Base-by-base conservation (phyloP, 2,113 vertebrate genomes). In the Lophochroa leadbeateri region DNA sequence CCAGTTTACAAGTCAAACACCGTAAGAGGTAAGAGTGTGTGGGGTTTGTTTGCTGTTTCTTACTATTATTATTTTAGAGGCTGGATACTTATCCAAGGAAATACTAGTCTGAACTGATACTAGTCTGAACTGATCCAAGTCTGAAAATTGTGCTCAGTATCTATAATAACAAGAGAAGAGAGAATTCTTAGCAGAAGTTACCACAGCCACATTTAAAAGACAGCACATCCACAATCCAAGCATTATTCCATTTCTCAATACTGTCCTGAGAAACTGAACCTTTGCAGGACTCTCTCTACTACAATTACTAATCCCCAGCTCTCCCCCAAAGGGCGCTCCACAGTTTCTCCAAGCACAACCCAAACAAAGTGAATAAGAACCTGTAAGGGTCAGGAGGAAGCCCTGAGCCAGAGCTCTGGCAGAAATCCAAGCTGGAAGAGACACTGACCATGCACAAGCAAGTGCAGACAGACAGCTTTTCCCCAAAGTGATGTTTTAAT, bases 401-500 rank as follows among this genome's bases (percentile, higher is more conserved):
- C 7, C 60, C 25, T 19, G 49, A 60, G 27, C 65, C 68, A 88
- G 64, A 93, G 63, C 33, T 82, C 82, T 82, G 93, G 86, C 81
- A 83, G 72, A 92, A 91, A 88, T 90, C 46, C 92, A 95, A 37
- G 52, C 86, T 57, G 57, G 64, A 81, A 91, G 72, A 97, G 93
- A 92, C 81, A 91, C 69, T 61, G 70, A 92, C 93, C 88, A 31
- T 25, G 61, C 87, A 92, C 92, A 90, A 2, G 72, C 58, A 83
- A 90, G 79, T 11, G 31, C 67, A 93, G 76, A 91, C 39, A 91
- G 74, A 87, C 88, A 94, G 75, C 47, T 88, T 93, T 95, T 55
- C 79, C 95, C 87, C 44, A 83, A 90, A 97, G 92, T 90, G 89
- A 53, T 87, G 81, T 89, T 97, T 96, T 97, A 95, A 97, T 97